Base-by-base conservation (phyloP, 2,113 vertebrate genomes). In the Pollimyrus isidori region DNA sequence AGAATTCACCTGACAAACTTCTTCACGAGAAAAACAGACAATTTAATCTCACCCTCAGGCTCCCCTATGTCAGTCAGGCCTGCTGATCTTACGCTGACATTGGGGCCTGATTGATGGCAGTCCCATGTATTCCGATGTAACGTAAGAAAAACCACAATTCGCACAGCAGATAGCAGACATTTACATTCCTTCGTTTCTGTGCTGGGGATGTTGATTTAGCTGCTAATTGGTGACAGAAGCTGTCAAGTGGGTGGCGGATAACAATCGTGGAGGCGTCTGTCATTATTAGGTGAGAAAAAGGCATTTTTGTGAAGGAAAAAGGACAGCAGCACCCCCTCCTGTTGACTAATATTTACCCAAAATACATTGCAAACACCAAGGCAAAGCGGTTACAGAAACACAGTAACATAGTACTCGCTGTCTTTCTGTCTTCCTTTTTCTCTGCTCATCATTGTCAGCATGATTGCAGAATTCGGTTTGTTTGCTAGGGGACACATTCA, bases 181-280 rank as follows among this genome's bases (percentile, higher is more conserved):
- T 95, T 95, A 96, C 95, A 95, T 95, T 93, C 94, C 94, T 92
- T 93, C 88, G 91, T 94, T 95, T 92, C 95, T 97, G 96, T 97
- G 98, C 97, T 97, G 95, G 88, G 96, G 98, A 97, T 97, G 97
- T 98, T 97, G 98, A 98, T 99, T 99, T 98, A 98, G 97, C 97
- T 97, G 98, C 98, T 99, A 99, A 99, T 99, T 99, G 98, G 97
- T 98, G 98, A 99, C 98, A 99, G 98, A 98, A 99, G 97, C 98
- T 99, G 98, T 99, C 98, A 99, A 97, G 96, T 93, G 97, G 96
- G 96, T 97, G 97, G 97, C 97, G 98, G 96, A 95, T 96, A 97
- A 96, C 96, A 96, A 96, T 97, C 94, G 95, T 93, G 90, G 96
- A 96, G 95, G 96, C 97, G 97, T 97, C 97, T 96, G 97, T 97